Conservation (phyloP, 2,797 vertebrate species). For the Sebastes elongatus region DNA sequence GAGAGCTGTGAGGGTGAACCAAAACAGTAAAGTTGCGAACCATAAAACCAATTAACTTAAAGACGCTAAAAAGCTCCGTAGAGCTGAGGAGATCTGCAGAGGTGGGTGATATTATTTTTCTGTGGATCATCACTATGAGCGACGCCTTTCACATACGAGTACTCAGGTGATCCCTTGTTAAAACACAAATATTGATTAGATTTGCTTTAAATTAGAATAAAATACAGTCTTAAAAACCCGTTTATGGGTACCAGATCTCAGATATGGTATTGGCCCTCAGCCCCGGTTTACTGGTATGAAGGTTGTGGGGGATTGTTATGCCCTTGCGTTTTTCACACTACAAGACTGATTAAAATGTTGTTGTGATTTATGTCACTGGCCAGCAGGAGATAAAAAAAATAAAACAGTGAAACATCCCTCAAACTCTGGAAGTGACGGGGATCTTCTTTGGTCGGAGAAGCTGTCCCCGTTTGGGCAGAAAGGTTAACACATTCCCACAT, state of each 20-base stretch:
- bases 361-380: slow-evolving; percentile 32
- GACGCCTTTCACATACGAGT: not conserved
- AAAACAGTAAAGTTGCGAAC: not conserved
- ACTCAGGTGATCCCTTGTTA: not conserved
- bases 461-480: slow-evolving; percentile 38
- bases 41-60: slow-evolving; percentile 5
- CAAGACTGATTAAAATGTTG: slow-evolving; percentile 23
- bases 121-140: not conserved
- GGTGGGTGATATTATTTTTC: not conserved
- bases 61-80: not conserved
- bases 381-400: slow-evolving; percentile 8
- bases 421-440: not conserved
- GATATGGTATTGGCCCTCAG: not conserved
- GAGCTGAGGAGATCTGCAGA: not conserved
- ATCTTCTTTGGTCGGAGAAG: slow-evolving; percentile 16
- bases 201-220: not conserved
- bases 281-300: not conserved
- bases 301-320: not conserved
- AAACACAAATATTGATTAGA: not conserved
- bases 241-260: not conserved
- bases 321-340: not conserved
- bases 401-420: slow-evolving; percentile 2
- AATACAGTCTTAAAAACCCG: not conserved
- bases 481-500: slow-evolving; percentile 69
- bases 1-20: not conserved